phyloP scores from a whole-genome alignment of 2,113 vertebrate species.

The Cryptotis parvus region DNA sequence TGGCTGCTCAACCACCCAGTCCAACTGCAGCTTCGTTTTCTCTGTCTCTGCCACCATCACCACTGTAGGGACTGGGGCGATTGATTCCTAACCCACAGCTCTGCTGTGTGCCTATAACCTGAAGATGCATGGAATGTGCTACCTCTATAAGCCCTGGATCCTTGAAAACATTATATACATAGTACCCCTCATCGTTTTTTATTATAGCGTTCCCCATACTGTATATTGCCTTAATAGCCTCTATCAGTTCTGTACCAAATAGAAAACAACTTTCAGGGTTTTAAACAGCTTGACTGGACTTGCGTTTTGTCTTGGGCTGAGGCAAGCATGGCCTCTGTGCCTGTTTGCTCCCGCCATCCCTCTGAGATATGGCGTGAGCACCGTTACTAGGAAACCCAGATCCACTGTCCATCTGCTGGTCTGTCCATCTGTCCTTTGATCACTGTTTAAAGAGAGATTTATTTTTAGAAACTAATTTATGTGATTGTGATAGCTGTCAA shows the following conservation, averaged over 20 bases:
- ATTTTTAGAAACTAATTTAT: background rate
- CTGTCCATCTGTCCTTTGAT: background rate
- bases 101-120: background rate
- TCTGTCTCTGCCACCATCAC: constrained; percentile 7
- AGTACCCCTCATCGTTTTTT: background rate
- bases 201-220: background rate
- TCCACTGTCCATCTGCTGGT: background rate
- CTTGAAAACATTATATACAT: background rate
- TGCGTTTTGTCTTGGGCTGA: background rate
- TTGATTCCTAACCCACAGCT: too few species aligned
- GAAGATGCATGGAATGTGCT: background rate
- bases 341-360: background rate
- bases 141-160: background rate
- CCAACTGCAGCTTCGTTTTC: background rate
- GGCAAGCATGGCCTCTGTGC: background rate
- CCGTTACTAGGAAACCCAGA: background rate
- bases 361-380: background rate
- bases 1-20: too few species aligned
- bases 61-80: background rate
- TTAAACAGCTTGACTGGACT: background rate
- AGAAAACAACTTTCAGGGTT: constrained; percentile 5
- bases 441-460: background rate
- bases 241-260: background rate
- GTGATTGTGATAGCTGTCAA: background rate
- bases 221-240: background rate